Evolutionary conservation across 2,113 vertebrate species (phyloP).

Genomic region (Etheostoma spectabile): DNA sequence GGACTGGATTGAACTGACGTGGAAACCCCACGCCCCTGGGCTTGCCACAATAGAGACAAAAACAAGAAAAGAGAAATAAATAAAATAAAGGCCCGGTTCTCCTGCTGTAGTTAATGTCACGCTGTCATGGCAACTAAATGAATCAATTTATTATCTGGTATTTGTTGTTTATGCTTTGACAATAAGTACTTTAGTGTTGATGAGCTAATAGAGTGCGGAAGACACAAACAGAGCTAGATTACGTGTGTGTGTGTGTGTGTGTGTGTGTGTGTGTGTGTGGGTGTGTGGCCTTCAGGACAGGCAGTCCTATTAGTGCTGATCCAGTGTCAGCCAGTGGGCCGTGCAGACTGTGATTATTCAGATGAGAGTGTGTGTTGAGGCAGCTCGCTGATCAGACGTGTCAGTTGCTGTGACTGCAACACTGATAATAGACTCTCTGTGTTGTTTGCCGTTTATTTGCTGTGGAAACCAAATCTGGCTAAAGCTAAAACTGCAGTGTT

Average conservation of each 20-base stretch:
- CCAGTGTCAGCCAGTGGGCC: slow-evolving; percentile 54
- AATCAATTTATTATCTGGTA: not conserved
- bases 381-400: slow-evolving; percentile 60
- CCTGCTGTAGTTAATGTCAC: not conserved
- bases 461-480: too few relatives aligned
- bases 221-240: not conserved
- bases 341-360: slow-evolving; percentile 68
- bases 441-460: too few relatives aligned
- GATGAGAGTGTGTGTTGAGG: slow-evolving; percentile 47
- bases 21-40: too few relatives aligned
- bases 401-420: slow-evolving; percentile 39
- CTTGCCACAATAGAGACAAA: too few relatives aligned
- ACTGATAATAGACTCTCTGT: slow-evolving; percentile 15
- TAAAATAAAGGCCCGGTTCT: too few relatives aligned
- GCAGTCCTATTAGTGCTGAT: slow-evolving; percentile 38
- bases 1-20: too few relatives aligned
- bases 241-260: not conserved
- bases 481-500: too few relatives aligned
- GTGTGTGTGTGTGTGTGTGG: slow-evolving; percentile 1
- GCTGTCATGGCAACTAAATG: not conserved
- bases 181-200: not conserved
- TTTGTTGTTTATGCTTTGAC: not conserved
- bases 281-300: slow-evolving; percentile 30
- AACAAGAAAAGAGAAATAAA: not conserved
- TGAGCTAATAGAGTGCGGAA: not conserved